Percentiles rank a stretch among this genome's conserved stretches.
Evolutionary conservation across 92 coral and sea anemone genomes (phyloP).

Genomic region (Actinernus sp.): DNA sequence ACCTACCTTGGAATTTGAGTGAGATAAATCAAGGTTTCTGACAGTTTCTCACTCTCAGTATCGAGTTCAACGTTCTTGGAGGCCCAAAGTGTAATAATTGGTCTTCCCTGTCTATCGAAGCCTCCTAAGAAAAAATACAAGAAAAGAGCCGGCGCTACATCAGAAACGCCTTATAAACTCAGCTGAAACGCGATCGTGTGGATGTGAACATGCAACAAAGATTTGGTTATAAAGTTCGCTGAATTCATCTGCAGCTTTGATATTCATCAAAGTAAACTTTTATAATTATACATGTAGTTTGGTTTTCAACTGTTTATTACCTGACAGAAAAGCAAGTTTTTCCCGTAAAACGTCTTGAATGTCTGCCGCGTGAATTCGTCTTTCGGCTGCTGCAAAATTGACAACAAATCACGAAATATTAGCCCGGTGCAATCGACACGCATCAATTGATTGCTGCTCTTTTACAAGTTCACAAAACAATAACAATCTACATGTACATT

Average conservation of each 20-base stretch:
- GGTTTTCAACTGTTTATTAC: slow-evolving; percentile 38
- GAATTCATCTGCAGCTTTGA: too few relatives aligned
- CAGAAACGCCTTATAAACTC: slow-evolving; percentile 8
- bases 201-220: too few relatives aligned
- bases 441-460: too few relatives aligned
- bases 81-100: slow-evolving; percentile 79
- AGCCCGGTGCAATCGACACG: slow-evolving; percentile 19
- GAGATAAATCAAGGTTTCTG: slow-evolving; percentile 79
- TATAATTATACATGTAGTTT: too few relatives aligned
- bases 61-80: slow-evolving; percentile 76
- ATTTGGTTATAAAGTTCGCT: too few relatives aligned
- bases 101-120: slow-evolving; percentile 85
- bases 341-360: slow-evolving; percentile 68
- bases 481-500: neutral
- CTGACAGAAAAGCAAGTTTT: slow-evolving; percentile 76
- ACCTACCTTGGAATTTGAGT: slow-evolving; percentile 90
- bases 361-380: slow-evolving; percentile 72
- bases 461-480: too few relatives aligned
- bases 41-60: slow-evolving; percentile 59
- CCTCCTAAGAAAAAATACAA: slow-evolving; percentile 60
- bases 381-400: slow-evolving; percentile 35
- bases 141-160: neutral
- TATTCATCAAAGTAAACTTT: too few relatives aligned
- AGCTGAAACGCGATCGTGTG: too few relatives aligned
- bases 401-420: slow-evolving; percentile 2